Evolutionary conservation across 1,140 invertebrate species (phyloP), one percentile per base, ranked within the genome.

Genomic region (Orius insidiosus): DNA sequence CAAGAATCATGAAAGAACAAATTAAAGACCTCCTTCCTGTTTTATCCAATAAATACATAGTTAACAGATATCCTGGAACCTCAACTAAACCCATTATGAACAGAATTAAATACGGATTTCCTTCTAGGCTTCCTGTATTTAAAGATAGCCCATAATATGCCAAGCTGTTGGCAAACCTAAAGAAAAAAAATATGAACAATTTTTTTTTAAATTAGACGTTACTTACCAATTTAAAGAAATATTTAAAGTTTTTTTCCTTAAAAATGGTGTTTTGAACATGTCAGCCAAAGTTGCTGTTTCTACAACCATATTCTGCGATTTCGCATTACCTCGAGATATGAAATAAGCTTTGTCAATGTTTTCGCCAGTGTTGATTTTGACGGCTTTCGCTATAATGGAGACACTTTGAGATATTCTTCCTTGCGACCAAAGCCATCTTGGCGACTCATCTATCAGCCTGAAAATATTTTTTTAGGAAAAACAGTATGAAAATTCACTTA

Each of bases 81-180:
- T 92, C 87, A 1, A 88, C 80, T 8, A 85, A 57, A 1, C 79
- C 84, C 60, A 79, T 74, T 2, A 88, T 64, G 52, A 85, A 85
- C 41, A 85, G 66, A 53, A 85, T 84, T 0, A 90, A 58, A 58
- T 76, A 90, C 5, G 84, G 82, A 63, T 87, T 81, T n/a, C 85
- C 85, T 46, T 74, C 69, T 2, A 89, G 60, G 5, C 35, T 39
- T 9, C 76, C 80, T 1, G 80, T 75, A 51, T 80, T 87, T 10
- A 90, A 60, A 0, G 85, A 83, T 1, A 92, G 60, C 0, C 85
- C 85, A 56, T 89, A 90, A 60, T 88, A 90, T 0, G 80, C 81
- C 48, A 89, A 68, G 10, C 84, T 82, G 59, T 88, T 88, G 1
- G 84, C 81, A 58, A 90, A 85, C 67, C 67, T 69, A 51, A 35